Base-by-base conservation (phyloP, 2,113 vertebrate species). In the Accipiter cooperii region DNA sequence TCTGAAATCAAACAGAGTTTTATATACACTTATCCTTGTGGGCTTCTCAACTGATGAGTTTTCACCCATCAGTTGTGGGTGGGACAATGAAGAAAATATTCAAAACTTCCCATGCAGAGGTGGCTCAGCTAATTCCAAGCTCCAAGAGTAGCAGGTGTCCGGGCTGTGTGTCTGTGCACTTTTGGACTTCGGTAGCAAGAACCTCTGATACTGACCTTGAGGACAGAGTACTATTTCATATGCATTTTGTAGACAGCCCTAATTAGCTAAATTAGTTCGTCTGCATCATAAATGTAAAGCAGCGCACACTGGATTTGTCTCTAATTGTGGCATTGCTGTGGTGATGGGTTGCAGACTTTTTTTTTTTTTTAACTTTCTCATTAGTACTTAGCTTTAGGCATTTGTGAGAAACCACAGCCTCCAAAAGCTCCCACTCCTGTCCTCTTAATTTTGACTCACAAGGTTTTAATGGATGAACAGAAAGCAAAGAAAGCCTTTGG, bases 401-500 rank as follows among this genome's bases (percentile, higher is more conserved):
- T 93, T 95, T 97, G 89, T 91, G 84, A 97, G 93, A 95, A 96
- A 96, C 78, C 90, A 85, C 90, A 95, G 93, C 73, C 87, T 49
- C 17, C 34, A 89, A 78, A 91, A 94, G 84, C 86, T 89, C 88
- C 73, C 78, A 81, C 91, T 96, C 55, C 68, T 91, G 61, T 91
- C 81, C 65, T 95, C 92, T 68, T 60, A 34, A 88, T 90, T 95
- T 96, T 89, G 63, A 89, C 85, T 87, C 91, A 86, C 42, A 18
- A 84, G 60, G 70, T 96, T 95, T 97, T 97, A 96, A 91, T 93
- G 76, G 83, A 80, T 89, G 86, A 93, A 95, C 68, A 84, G 90
- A 91, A 92, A 96, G 94, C 49, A 87, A 93, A 94, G 92, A 92
- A 97, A 96, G 83, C 44, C 91, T 95, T 96, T 95, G 91, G 95